Conservation (phyloP, 2,113 vertebrate genomes). For the Myiozetetes cayanensis region DNA sequence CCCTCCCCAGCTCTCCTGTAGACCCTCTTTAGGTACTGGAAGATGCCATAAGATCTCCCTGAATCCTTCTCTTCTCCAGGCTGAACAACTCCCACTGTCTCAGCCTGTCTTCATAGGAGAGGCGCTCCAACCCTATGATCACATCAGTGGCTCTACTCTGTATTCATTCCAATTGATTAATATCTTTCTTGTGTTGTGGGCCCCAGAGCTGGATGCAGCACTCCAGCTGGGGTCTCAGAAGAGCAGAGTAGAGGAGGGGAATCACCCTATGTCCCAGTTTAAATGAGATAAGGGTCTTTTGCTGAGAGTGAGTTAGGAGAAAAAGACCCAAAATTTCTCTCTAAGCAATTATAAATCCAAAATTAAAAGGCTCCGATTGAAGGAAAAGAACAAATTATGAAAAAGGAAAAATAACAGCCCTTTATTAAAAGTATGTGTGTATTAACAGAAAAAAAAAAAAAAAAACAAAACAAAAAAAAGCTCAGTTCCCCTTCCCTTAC, state of each 20-base stretch:
- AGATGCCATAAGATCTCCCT: background rate
- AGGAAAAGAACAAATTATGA: no score
- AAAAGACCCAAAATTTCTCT: no score
- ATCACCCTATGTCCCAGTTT: background rate
- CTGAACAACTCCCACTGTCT: background rate
- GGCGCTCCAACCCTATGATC: background rate
- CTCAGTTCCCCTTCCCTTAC: no score
- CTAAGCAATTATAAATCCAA: no score
- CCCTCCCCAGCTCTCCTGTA: background rate
- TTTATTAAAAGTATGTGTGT: no score
- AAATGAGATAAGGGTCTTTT: no score
- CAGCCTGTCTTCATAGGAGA: background rate
- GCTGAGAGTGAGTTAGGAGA: no score
- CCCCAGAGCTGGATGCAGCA: background rate
- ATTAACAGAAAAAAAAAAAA: no score
- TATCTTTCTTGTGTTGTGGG: background rate
- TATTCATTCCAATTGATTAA: background rate
- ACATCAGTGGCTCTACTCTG: background rate
- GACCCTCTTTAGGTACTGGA: background rate
- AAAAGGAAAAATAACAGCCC: no score
- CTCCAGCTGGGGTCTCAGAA: background rate
- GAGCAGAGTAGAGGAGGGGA: fast-evolving
- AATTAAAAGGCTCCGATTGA: no score
- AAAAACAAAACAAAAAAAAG: no score
- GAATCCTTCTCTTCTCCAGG: background rate